phyloP scores from a whole-genome alignment of 2,113 vertebrate species.

The Pluvianellus socialis region DNA sequence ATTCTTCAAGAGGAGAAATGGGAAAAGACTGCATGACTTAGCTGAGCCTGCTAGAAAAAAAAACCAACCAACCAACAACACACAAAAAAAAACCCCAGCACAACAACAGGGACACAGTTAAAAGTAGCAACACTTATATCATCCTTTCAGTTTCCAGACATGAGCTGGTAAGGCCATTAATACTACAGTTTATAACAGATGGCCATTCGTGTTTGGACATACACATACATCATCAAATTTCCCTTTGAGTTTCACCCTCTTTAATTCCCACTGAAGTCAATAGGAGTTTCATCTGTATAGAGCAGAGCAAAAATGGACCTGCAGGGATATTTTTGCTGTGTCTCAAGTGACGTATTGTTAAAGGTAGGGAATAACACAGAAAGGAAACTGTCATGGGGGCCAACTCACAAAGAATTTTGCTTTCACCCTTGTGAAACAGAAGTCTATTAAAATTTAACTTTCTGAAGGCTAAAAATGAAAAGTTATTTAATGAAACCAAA shows the following conservation, averaged over 20 bases:
- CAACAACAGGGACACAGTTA: slow-evolving; percentile 7
- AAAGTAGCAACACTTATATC: slow-evolving; percentile 52
- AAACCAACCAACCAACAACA: too few species aligned
- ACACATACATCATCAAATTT: slow-evolving; percentile 56
- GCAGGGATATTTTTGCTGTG: not conserved
- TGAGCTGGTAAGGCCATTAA: slow-evolving; percentile 8
- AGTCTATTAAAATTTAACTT: not conserved
- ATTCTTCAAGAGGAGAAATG: not conserved
- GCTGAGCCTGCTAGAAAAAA: not conserved
- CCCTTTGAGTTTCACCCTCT: slow-evolving; percentile 12
- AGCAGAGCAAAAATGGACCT: not conserved
- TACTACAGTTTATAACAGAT: slow-evolving; percentile 44
- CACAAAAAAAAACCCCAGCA: not conserved
- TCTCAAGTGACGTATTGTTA: not conserved
- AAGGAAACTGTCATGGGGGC: not conserved
- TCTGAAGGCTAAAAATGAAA: not conserved
- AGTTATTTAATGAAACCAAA: not conserved
- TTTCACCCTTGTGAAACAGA: not conserved
- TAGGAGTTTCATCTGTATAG: slow-evolving; percentile 4
- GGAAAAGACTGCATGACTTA: not conserved
- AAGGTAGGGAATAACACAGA: not conserved
- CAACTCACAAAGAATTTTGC: not conserved
- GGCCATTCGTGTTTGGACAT: slow-evolving; percentile 4
- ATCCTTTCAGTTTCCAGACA: slow-evolving; percentile 53
- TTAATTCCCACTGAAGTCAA: slow-evolving; percentile 33